Evolutionary conservation across 2,888 invertebrate genomes (phyloP).

Genomic region (Mythimna ferrago): DNA sequence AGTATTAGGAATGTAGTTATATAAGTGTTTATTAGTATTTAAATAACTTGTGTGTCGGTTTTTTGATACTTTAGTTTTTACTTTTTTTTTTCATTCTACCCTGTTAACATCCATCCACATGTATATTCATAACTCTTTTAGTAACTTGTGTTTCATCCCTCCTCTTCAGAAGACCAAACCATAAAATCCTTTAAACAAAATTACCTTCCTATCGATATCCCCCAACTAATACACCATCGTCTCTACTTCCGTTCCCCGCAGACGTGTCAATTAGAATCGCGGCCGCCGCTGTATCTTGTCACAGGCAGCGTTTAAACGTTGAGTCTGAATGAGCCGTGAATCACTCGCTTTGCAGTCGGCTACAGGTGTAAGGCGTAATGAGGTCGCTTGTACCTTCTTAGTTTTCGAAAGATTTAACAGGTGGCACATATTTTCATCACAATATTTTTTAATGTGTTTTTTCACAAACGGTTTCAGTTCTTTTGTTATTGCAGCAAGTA

Average conservation of each 20-base stretch:
- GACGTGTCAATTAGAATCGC: slow-evolving; percentile 82
- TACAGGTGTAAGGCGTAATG: slow-evolving; percentile 44
- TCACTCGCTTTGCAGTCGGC: slow-evolving; percentile 25
- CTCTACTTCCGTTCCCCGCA: slow-evolving; percentile 69
- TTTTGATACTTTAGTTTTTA: no score
- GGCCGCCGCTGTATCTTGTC: slow-evolving; percentile 72
- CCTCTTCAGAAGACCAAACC: neutral
- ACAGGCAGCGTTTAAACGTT: slow-evolving; percentile 69
- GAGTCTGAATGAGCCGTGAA: slow-evolving; percentile 26
- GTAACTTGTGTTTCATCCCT: no score
- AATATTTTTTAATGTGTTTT: no score
- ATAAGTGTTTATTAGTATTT: no score
- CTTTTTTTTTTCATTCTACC: no score
- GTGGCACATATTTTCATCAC: no score
- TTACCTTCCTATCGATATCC: slow-evolving; percentile 42
- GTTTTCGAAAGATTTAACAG: neutral
- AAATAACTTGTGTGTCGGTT: no score
- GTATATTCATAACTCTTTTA: no score
- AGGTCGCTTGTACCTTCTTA: slow-evolving; percentile 11
- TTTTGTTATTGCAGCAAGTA: no score
- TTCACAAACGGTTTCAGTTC: no score
- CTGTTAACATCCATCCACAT: no score
- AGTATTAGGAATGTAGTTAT: no score
- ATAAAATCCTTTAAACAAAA: neutral
- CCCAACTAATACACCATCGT: slow-evolving; percentile 23